Base-by-base conservation (phyloP, 2,113 vertebrate genomes). In the Bos taurus region DNA sequence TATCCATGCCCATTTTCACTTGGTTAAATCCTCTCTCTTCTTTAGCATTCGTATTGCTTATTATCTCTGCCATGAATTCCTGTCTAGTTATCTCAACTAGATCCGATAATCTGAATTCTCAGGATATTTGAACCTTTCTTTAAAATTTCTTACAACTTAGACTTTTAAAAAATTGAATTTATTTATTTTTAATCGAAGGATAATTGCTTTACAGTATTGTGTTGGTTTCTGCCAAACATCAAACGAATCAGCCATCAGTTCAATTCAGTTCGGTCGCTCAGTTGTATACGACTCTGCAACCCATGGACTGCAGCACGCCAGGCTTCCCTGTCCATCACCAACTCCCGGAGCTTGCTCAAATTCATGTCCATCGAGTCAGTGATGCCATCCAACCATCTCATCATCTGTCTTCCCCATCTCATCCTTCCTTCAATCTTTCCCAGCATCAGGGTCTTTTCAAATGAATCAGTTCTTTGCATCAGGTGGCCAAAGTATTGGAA, bases 91-190 rank as follows among this genome's bases (percentile, higher is more conserved):
- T 57, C 40, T 78, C 48, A 57, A 0, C 60, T 57, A 56, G 46
- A 59, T 90, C 48, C n/a, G 19, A 91, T 71, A 57, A 85, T 82
- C 62, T 93, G 48, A 94, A 74, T 89, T 95, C 21, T 88, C 33
- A 52, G 84, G 59, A 90, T 92, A 81, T 90, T 84, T 89, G 78
- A 94, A 62, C 2, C 33, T 96, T 94, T 94, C 25, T 90, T n/a
- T 74, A 86, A 26, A 9, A 7, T 54, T 95, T 89, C 87, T 54
- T 92, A 40, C 23, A 74, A 23, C 67, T 40, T 71, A 71, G 67
- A 40, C n/a, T 23, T 71, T 23, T 71, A 12, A 23, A 40, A 40
- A 71, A 36, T 71, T 71, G n/a, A 71, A 71, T 71, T 40, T 71
- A 36, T 71, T 71, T 71, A 40, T 71, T 40, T 71, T 23, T 71